Evolutionary conservation across 2,888 invertebrate genomes (phyloP).

Genomic region (Doris montereyensis): DNA sequence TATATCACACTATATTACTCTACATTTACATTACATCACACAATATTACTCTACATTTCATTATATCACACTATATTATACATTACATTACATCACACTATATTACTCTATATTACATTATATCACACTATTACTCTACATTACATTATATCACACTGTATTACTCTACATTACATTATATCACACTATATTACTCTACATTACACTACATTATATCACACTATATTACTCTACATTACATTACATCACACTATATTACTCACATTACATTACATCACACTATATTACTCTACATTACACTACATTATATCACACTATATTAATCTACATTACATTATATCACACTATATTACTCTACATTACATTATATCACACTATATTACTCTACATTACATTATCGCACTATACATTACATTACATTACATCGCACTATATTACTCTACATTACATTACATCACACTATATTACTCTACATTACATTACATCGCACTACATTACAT

Average conservation of each 20-base stretch:
- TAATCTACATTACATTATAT: neutral
- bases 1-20: neutral
- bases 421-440: neutral
- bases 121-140: neutral
- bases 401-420: neutral
- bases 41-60: neutral
- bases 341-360: neutral
- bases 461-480: neutral
- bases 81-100: slow-evolving; percentile 10
- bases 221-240: neutral
- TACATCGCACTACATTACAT: neutral
- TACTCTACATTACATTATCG: neutral
- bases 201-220: slow-evolving; percentile 7
- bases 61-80: neutral
- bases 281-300: neutral
- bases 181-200: neutral
- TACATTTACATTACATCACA: neutral
- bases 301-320: neutral
- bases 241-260: neutral
- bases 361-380: neutral
- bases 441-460: neutral
- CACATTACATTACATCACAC: neutral
- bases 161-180: slow-evolving; percentile 1
- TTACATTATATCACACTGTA: neutral
- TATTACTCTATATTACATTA: neutral